phyloP scores from a whole-genome alignment of 2,888 invertebrate species.

The Cephus pygmeus region DNA sequence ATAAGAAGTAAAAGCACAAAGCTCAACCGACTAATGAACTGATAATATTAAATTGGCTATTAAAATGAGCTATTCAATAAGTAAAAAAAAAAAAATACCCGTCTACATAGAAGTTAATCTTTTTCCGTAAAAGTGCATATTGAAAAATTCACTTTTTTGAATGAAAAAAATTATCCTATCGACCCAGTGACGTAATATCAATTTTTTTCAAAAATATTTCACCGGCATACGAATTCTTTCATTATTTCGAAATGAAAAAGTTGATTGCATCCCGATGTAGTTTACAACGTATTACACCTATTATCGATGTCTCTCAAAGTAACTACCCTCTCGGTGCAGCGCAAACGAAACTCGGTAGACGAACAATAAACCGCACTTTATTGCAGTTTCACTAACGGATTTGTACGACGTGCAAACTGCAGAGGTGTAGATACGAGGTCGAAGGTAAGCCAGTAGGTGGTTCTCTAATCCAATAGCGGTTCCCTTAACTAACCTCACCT shows the following conservation, averaged over 20 bases:
- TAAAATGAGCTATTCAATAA: background rate
- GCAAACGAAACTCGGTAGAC: conserved; percentile 28
- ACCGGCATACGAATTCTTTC: background rate
- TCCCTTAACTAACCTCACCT: conserved; percentile 58
- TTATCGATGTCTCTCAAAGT: background rate
- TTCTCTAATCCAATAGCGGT: conserved; percentile 42
- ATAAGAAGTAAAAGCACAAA: background rate
- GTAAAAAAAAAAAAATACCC: no score
- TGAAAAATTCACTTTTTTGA: conserved; percentile 3
- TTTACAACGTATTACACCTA: background rate
- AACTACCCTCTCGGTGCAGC: background rate
- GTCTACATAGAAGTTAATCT: background rate
- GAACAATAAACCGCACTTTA: conserved; percentile 57
- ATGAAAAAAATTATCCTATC: background rate
- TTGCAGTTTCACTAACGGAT: conserved; percentile 56
- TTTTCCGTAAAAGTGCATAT: background rate
- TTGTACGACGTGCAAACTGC: conserved; percentile 59
- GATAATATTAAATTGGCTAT: background rate
- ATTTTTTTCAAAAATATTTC: background rate
- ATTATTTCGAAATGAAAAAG: background rate
- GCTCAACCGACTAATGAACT: background rate
- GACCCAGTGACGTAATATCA: background rate
- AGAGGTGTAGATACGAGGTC: conserved; percentile 49
- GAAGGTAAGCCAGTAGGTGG: conserved; percentile 44
- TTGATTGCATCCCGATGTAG: background rate